These are phyloP conservation scores for Eupithecia tripunctaria DNA, from an alignment of 2,888 invertebrate species.

Conservation along the genomic window DNA sequence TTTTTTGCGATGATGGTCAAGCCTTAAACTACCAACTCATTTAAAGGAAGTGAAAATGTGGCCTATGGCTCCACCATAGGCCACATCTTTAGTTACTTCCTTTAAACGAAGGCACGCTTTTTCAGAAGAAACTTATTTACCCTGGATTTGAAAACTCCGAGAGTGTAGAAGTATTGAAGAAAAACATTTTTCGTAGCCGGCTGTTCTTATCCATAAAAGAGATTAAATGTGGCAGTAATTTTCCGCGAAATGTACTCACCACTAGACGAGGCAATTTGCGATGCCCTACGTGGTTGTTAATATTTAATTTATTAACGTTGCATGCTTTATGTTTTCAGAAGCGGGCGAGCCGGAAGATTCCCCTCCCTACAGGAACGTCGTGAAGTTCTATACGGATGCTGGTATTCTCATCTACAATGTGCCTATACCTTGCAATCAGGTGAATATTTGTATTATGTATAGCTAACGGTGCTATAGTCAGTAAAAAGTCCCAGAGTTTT, in stretches of 20 bases:
- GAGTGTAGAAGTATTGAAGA: too few species aligned
- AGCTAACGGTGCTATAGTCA: too few species aligned
- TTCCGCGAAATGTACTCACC: not conserved
- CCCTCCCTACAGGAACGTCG: constrained; percentile 89
- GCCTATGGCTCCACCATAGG: too few species aligned
- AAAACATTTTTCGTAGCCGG: not conserved
- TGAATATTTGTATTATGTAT: too few species aligned
- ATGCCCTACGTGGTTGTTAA: not conserved
- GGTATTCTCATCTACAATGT: constrained; percentile 93
- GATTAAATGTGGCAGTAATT: not conserved
- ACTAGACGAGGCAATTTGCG: not conserved
- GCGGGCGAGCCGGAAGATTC: constrained; percentile 65
- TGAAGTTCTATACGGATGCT: constrained; percentile 95
- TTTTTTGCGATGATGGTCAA: too few species aligned
- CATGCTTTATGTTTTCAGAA: constrained; percentile 55
- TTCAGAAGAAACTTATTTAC: too few species aligned
- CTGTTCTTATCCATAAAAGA: not conserved
- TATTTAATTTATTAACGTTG: not conserved
- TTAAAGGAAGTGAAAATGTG: too few species aligned
- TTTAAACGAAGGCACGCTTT: too few species aligned
- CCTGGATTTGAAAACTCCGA: too few species aligned
- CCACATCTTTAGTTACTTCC: too few species aligned
- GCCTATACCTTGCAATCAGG: constrained; percentile 90
- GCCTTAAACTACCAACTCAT: too few species aligned
- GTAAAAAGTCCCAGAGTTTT: too few species aligned